Conservation (phyloP, 1,140 invertebrate species). For the Grapholita molesta region DNA sequence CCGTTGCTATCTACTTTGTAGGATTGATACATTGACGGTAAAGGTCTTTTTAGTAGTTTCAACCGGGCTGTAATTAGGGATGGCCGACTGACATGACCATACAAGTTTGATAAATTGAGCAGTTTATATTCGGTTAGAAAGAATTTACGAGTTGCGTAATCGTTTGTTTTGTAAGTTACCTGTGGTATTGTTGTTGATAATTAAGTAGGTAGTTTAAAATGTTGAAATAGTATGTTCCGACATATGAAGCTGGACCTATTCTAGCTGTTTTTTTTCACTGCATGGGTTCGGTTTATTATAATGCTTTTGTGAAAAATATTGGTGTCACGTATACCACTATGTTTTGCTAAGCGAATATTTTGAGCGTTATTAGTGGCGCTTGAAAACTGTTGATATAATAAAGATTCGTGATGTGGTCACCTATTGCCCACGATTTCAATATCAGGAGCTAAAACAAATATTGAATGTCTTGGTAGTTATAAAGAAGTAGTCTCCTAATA, state of each 20-base stretch:
- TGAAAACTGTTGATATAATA: too few species aligned
- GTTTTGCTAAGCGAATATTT: too few species aligned
- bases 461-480: not conserved
- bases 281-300: not conserved
- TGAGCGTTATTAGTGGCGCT: too few species aligned
- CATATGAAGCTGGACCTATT: not conserved
- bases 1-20: slow-evolving; percentile 43
- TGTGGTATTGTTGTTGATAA: not conserved
- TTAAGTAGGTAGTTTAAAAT: not conserved
- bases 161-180: not conserved
- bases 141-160: not conserved
- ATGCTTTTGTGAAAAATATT: not conserved
- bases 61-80: slow-evolving; percentile 51
- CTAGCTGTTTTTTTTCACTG: not conserved
- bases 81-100: slow-evolving; percentile 27
- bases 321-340: too few species aligned
- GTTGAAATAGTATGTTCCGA: not conserved
- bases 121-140: slow-evolving; percentile 14
- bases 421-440: not conserved
- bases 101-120: slow-evolving; percentile 31
- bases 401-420: too few species aligned
- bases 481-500: not conserved
- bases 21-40: slow-evolving; percentile 69
- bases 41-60: slow-evolving; percentile 54
- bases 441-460: not conserved